phyloP scores from a whole-genome alignment of 1,140 invertebrate species.

The Mamestra configurata region DNA sequence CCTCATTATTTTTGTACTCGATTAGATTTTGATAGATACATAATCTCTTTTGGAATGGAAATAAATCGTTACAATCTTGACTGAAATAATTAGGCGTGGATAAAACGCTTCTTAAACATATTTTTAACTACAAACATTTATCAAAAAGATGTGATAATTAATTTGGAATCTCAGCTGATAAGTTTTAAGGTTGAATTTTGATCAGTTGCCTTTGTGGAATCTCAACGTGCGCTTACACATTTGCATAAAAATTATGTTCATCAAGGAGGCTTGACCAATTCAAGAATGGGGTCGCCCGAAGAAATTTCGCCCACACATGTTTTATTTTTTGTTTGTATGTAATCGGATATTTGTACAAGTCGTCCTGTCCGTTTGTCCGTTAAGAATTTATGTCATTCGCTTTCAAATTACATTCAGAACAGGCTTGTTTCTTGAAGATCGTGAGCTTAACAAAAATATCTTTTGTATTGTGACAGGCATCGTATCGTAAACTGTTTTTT shows the following conservation, averaged over 20 bases:
- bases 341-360: slow-evolving; percentile 55
- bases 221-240: slow-evolving; percentile 29
- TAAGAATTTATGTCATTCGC: slow-evolving; percentile 55
- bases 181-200: slow-evolving; percentile 10
- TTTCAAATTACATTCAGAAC: slow-evolving; percentile 47
- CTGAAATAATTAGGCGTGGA: slow-evolving; percentile 53
- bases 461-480: slow-evolving; percentile 49
- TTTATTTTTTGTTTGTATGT: slow-evolving; percentile 53
- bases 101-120: slow-evolving; percentile 25
- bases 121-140: slow-evolving; percentile 27
- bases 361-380: slow-evolving; percentile 49
- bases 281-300: slow-evolving; percentile 50
- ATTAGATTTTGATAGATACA: slow-evolving; percentile 44
- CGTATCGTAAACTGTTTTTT: slow-evolving; percentile 31
- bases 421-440: slow-evolving; percentile 39
- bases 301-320: slow-evolving; percentile 57
- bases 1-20: slow-evolving; percentile 55
- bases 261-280: slow-evolving; percentile 56
- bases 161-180: background rate
- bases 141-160: background rate
- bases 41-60: slow-evolving; percentile 34
- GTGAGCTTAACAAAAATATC: slow-evolving; percentile 45
- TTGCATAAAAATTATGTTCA: slow-evolving; percentile 62
- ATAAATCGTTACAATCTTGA: slow-evolving; percentile 52
- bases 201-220: background rate